Conservation (phyloP, 2,797 vertebrate species). For the Pseudochaenichthys georgianus region DNA sequence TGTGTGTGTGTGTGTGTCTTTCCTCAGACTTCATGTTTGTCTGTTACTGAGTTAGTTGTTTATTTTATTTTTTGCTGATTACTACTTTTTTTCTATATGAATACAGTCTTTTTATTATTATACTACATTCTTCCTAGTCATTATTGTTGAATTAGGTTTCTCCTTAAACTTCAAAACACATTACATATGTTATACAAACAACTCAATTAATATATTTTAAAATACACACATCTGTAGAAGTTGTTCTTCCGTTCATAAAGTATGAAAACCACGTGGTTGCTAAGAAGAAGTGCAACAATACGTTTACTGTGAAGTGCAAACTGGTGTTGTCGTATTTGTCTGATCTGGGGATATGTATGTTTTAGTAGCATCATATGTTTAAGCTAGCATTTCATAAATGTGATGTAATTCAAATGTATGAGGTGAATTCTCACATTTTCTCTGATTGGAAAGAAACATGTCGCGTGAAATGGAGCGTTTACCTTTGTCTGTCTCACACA, state of each 20-base stretch:
- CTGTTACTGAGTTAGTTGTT: not conserved
- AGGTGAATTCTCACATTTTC: not conserved
- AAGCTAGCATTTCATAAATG: not conserved
- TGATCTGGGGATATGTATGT: not conserved
- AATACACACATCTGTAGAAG: not conserved
- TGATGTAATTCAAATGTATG: not conserved
- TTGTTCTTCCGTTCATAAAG: not conserved
- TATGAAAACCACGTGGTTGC: not conserved
- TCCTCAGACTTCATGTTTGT: constrained; percentile 16
- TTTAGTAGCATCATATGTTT: not conserved
- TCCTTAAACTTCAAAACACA: constrained; percentile 7
- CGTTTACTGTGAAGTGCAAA: not conserved
- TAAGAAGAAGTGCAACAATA: not conserved
- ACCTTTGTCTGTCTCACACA: not conserved
- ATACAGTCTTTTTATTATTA: not conserved
- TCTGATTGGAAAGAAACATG: not conserved
- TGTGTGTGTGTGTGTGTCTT: too few relatives aligned
- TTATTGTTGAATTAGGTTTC: not conserved
- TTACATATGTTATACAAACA: not conserved
- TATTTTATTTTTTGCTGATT: not conserved
- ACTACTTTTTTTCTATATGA: not conserved
- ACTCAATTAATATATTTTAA: not conserved
- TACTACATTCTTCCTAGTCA: not conserved
- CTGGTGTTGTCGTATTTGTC: not conserved
- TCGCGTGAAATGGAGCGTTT: not conserved